A percentile compares a stretch with the other conserved stretches of the same genome.
Evolutionary conservation across 2,888 invertebrate genomes (phyloP).

Genomic region (Horisme vitalbata): DNA sequence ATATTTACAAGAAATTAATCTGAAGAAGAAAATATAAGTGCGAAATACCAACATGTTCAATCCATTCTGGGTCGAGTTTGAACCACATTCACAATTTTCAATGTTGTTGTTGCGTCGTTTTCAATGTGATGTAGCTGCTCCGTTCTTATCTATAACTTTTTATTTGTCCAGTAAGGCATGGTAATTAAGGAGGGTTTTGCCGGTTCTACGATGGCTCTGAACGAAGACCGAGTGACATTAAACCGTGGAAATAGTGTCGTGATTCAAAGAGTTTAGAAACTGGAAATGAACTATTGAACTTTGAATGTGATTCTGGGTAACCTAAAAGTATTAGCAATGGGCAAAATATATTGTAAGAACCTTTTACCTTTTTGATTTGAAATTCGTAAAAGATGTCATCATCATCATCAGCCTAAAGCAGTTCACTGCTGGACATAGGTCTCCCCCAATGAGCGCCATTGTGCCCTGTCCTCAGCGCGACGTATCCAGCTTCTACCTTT

Average conservation of each 20-base stretch:
- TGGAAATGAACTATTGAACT: conserved; percentile 36
- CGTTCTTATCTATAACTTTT: conserved; percentile 44
- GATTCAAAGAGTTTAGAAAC: conserved; percentile 37
- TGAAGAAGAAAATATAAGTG: no score
- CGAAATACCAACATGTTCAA: no score
- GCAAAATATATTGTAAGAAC: not conserved
- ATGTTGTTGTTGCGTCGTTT: not conserved
- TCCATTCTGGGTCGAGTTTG: no score
- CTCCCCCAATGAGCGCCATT: no score
- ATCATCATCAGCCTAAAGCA: no score
- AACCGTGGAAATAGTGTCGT: conserved; percentile 50
- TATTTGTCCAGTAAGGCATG: conserved; percentile 58
- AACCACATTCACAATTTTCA: no score
- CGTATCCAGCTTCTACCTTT: no score
- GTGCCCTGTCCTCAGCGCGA: no score
- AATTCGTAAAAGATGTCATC: no score
- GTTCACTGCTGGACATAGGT: no score
- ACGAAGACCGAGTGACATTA: conserved; percentile 53
- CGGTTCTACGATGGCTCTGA: conserved; percentile 51
- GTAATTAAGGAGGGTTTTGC: conserved; percentile 67
- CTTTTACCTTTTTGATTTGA: not conserved
- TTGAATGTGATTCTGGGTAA: conserved; percentile 10
- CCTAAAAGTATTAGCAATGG: not conserved
- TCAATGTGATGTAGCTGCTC: conserved; percentile 4
- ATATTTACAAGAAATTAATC: no score